Conservation (phyloP, 1,140 invertebrate genomes). For the Drosophila pruinosa region DNA sequence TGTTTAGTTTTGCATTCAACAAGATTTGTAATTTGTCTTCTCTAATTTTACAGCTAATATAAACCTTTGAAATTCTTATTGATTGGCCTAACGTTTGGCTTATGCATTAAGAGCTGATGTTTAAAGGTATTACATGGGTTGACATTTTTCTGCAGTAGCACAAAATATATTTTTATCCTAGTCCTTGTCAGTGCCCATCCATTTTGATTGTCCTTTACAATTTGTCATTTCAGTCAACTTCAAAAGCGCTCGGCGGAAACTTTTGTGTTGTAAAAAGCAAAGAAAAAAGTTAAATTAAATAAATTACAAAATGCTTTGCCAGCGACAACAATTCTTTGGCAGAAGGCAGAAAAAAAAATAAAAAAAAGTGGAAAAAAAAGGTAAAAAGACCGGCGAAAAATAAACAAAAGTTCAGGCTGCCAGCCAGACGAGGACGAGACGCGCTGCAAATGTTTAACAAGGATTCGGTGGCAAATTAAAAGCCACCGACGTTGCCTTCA, state of each 20-base stretch:
- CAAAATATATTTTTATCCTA: conserved; percentile 10
- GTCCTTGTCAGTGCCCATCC: conserved; percentile 2
- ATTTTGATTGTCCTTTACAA: conserved; percentile 45
- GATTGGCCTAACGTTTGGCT: conserved; percentile 7
- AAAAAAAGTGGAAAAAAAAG: conserved; percentile 39
- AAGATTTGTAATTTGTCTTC: neutral
- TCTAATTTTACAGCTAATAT: neutral
- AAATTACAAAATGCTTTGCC: conserved; percentile 77
- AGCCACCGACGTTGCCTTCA: conserved; percentile 63
- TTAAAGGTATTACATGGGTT: neutral
- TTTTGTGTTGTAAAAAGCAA: conserved; percentile 50
- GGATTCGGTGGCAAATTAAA: conserved; percentile 70
- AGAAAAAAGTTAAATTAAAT: conserved; percentile 73
- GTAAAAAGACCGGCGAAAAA: conserved; percentile 38
- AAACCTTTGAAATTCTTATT: conserved; percentile 1
- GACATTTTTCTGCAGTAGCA: neutral
- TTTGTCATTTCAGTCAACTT: conserved; percentile 62
- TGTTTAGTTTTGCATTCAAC: too few relatives aligned
- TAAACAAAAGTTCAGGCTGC: conserved; percentile 64
- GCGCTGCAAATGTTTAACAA: conserved; percentile 48
- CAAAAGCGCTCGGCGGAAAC: conserved; percentile 52
- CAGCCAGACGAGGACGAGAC: conserved; percentile 45
- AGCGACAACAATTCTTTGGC: conserved; percentile 58
- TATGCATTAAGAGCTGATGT: neutral
- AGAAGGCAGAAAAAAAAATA: conserved; percentile 7